Base-by-base conservation (phyloP, 1,140 invertebrate genomes). In the Macrobrachium nipponense region DNA sequence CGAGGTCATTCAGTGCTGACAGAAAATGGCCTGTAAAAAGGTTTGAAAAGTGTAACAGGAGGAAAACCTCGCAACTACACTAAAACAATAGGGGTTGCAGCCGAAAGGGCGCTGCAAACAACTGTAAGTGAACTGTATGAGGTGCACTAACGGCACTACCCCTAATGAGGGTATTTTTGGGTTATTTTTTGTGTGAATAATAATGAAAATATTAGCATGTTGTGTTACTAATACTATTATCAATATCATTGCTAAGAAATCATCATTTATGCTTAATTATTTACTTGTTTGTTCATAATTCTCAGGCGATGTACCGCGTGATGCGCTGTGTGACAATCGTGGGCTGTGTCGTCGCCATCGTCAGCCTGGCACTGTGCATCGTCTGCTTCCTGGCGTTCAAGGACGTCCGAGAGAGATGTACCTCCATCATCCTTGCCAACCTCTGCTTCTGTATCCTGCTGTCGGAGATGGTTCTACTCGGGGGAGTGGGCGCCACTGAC, bases 351-450 rank as follows among this genome's bases (percentile, higher is more conserved):
- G 94, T 98, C 88, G 96, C 96, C 72, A 94, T 97, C 89, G 92
- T 97, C 75, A 96, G 96, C 89, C 92, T 98, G 62, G 90, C 96
- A 12, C 92, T 97, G 27, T 95, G 96, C 20, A 95, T 97, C 80
- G 91, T 97, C 80, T 95, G 96, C 12, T 96, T 98, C 91, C 94
- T 95, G 89, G 93, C 95, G 88, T 96, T 97, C 91, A 94, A 94
- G 87, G 94, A 95, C 36, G 76, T 80, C n/a, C 75, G 79, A 20
- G 93, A 94, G 68, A 93, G 97, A 96, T 96, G 95, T 89, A 96
- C 98, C 90, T 96, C 95, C 64, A 95, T 96, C 80, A 98, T 99
- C 89, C 97, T 98, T 93, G 97, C 97, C 92, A 98, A 98, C 92
- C 93, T 99, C 79, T 98, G 96, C 91, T 92, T 96, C 62, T 98